phyloP scores from a whole-genome alignment of 1,140 invertebrate species.

The Drosophila pallidifrons region DNA sequence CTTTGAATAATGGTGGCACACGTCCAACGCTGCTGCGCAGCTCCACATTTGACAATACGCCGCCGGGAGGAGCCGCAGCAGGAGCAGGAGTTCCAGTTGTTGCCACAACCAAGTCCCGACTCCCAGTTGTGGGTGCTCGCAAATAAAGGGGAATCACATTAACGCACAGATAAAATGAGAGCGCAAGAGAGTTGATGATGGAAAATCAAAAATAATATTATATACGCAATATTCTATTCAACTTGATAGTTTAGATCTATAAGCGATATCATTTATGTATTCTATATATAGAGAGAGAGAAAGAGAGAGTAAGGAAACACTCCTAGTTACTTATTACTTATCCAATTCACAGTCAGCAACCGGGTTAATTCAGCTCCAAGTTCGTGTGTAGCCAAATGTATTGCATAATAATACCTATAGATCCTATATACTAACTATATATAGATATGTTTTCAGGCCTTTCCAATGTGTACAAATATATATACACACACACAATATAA shows the following conservation, averaged over 20 bases:
- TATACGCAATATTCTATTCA: constrained; percentile 39
- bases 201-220: constrained; percentile 57
- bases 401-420: constrained; percentile 61
- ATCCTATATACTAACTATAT: constrained; percentile 4
- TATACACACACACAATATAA: constrained; percentile 49
- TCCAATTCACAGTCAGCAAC: constrained; percentile 66
- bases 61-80: constrained; percentile 51
- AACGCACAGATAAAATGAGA: constrained; percentile 40
- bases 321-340: constrained; percentile 62
- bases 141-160: constrained; percentile 18
- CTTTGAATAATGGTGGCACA: constrained; percentile 41
- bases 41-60: constrained; percentile 90
- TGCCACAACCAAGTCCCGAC: constrained; percentile 42
- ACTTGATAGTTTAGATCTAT: constrained; percentile 43
- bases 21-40: constrained; percentile 86
- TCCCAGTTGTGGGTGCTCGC: constrained; percentile 52
- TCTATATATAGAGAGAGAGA: too few relatives aligned
- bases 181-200: constrained; percentile 15
- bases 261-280: constrained; percentile 31
- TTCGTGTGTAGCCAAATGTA: constrained; percentile 78
- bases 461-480: constrained; percentile 66
- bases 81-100: background rate
- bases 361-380: constrained; percentile 42
- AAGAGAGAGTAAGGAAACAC: constrained; percentile 20
- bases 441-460: constrained; percentile 59